These are phyloP conservation scores for Panthera leo DNA, from an alignment of 2,113 vertebrate species.

Conservation along the genomic window DNA sequence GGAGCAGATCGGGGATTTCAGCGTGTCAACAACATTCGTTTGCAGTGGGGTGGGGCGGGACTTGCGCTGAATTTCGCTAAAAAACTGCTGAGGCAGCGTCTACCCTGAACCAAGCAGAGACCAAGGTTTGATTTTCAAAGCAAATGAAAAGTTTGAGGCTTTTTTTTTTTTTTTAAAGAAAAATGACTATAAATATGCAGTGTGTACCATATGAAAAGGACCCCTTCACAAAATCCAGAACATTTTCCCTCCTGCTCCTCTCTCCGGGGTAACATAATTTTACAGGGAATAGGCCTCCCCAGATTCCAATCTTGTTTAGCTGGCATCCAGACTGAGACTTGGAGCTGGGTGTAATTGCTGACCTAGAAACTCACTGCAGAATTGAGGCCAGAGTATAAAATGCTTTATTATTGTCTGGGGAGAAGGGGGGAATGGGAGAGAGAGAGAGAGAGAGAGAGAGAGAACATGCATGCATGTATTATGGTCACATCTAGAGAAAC, in stretches of 20 bases:
- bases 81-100: not conserved
- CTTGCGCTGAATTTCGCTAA: not conserved
- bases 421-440: not conserved
- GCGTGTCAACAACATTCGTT: fast-evolving
- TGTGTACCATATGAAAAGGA: not conserved
- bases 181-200: not conserved
- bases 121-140: not conserved
- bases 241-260: not conserved
- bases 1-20: fast-evolving
- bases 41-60: no score
- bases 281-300: not conserved
- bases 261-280: not conserved
- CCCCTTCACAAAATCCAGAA: not conserved
- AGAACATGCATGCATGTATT: no score
- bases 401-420: not conserved
- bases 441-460: not conserved
- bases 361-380: not conserved
- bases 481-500: not conserved
- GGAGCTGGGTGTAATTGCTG: not conserved
- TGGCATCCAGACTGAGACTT: not conserved
- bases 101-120: not conserved
- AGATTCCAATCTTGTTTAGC: not conserved
- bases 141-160: not conserved
- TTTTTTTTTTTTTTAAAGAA: not conserved
- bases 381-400: not conserved